Conservation (phyloP, 2,797 vertebrate species). For the Myiotriccus ornatus region DNA sequence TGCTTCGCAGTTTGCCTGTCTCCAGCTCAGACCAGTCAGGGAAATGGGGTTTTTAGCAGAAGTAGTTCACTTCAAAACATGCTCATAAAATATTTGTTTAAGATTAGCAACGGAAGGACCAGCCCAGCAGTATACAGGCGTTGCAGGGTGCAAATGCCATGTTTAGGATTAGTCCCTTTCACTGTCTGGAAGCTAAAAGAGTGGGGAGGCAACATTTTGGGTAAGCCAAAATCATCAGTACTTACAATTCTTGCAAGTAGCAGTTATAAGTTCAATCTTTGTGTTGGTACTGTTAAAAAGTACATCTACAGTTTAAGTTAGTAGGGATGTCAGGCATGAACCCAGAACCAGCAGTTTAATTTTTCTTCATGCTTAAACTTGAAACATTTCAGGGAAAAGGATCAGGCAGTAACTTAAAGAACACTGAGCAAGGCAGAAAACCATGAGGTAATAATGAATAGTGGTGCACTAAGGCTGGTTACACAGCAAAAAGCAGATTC, state of each 20-base stretch:
- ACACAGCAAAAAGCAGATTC: neutral
- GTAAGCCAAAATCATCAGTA: neutral
- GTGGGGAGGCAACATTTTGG: neutral
- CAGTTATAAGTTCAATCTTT: neutral
- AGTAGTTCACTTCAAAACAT: constrained; percentile 2
- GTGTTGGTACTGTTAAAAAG: neutral
- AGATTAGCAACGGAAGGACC: constrained; percentile 5
- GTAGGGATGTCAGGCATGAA: neutral
- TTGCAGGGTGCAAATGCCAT: neutral
- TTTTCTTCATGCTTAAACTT: neutral
- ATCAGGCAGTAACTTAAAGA: neutral
- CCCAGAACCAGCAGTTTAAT: neutral
- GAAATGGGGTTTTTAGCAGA: constrained; percentile 34
- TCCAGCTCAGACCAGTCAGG: neutral
- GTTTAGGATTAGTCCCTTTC: neutral
- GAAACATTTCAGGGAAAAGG: neutral
- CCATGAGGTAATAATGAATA: neutral
- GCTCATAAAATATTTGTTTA: constrained; percentile 35
- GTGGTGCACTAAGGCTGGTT: neutral
- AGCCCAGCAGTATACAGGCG: neutral
- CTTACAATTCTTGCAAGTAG: neutral
- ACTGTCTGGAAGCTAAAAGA: neutral
- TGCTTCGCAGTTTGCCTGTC: neutral
- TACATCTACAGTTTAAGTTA: neutral
- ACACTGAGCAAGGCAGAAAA: neutral